phyloP scores from a whole-genome alignment of 2,113 vertebrate species.

The Circaetus cinerascens region DNA sequence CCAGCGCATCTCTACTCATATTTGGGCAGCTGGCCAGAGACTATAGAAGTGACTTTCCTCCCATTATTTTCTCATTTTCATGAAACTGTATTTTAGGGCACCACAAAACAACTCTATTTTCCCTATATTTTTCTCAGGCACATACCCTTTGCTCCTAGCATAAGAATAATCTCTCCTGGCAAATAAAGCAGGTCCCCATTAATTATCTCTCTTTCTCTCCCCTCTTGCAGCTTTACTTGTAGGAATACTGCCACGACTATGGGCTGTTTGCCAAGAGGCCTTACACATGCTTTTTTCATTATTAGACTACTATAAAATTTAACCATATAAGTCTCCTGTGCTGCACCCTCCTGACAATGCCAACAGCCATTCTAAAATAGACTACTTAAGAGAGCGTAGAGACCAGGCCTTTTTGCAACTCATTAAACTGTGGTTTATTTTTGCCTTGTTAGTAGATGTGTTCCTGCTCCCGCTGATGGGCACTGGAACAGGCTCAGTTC shows the following conservation, averaged over 20 bases:
- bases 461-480: neutral
- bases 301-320: constrained; percentile 64
- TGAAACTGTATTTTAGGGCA: constrained; percentile 42
- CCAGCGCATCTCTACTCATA: neutral
- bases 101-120: constrained; percentile 26
- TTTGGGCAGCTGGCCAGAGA: constrained; percentile 35
- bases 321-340: constrained; percentile 54
- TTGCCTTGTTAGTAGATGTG: constrained; percentile 29
- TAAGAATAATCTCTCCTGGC: constrained; percentile 45
- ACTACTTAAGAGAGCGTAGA: constrained; percentile 9
- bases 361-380: constrained; percentile 57
- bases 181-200: constrained; percentile 25
- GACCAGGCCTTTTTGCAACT: constrained; percentile 42
- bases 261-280: constrained; percentile 58
- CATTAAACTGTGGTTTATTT: constrained; percentile 39
- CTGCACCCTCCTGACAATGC: constrained; percentile 10
- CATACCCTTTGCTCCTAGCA: neutral
- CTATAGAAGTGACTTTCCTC: constrained; percentile 16
- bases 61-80: constrained; percentile 55
- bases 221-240: constrained; percentile 6
- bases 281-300: constrained; percentile 60
- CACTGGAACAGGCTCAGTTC: neutral
- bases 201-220: constrained; percentile 32
- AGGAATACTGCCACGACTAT: neutral
- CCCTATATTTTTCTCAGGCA: constrained; percentile 17